Base-by-base conservation (phyloP, 2,113 vertebrate species). In the cat (Felis catus) region DNA sequence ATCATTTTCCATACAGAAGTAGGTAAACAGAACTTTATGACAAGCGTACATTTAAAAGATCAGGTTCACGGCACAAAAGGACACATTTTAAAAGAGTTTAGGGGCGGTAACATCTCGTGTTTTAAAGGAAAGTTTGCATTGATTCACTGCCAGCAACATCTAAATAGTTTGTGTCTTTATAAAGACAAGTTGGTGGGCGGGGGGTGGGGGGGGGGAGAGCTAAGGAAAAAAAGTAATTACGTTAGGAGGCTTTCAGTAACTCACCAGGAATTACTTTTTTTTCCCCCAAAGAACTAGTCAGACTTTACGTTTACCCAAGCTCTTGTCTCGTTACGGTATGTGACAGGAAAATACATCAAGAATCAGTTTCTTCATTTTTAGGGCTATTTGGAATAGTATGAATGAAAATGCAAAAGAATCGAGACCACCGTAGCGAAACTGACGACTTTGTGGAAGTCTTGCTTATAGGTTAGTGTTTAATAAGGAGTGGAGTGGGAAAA, bases 21-120 rank as follows among this genome's bases (percentile, higher is more conserved):
- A 76, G 84, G 27, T 84, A 80, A 92, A 81, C 84, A 97, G 90
- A 98, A 97, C 97, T 98, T 97, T 96, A 76, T 51, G 41, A 87
- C 74, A 97, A 21, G 61, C 51, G 31, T 78, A 18, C 68, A 27
- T 65, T 94, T 88, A 94, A 85, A 83, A 79, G 96, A 91, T 51
- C 71, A 79, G 14, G 79, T 82, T 81, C 55, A n/a, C 2, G 91
- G 23, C n/a, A 11, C 9, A 45, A 78, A 95, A n/a, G 63, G 25
- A 14, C 78, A 0, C 73, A 25, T 84, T 91, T 48, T 48, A 19
- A 29, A n/a, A 71, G 83, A 88, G 66, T 71, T 70, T 31, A 33
- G 45, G n/a, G 90, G 27, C 41, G 66, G 21, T n/a, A 13, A 19
- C 27, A 83, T 27, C 27, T 36, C 81, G 76, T 41, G 45, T 73